Percentiles rank a stretch among this genome's conserved stretches.
Conservation (phyloP, 2,113 vertebrate species). For the Zosterops pallidus region DNA sequence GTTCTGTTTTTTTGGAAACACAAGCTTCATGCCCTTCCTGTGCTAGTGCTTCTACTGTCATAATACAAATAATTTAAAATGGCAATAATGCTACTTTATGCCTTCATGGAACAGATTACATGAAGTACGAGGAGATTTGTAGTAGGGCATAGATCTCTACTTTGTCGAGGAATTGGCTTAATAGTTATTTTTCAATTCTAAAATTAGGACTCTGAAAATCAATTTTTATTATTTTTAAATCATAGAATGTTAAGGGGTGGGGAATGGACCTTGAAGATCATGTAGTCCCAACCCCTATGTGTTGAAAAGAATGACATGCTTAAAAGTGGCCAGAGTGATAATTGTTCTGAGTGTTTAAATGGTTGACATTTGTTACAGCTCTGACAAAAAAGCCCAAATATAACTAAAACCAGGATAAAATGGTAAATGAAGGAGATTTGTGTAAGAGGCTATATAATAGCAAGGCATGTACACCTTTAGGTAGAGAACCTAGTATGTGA, state of each 20-base stretch:
- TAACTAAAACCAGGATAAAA: background rate
- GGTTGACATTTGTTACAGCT: background rate
- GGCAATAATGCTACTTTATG: background rate
- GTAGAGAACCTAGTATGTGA: background rate
- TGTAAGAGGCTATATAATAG: background rate
- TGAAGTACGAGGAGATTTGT: background rate
- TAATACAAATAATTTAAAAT: background rate
- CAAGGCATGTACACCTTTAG: background rate
- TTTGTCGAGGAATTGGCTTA: background rate
- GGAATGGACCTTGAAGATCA: background rate
- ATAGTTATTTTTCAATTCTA: background rate
- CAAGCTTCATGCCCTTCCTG: background rate
- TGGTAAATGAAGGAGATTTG: background rate
- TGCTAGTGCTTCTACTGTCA: background rate
- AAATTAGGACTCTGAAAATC: background rate
- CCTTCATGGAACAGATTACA: background rate
- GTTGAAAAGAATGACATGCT: background rate
- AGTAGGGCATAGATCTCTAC: background rate
- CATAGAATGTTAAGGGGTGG: background rate
- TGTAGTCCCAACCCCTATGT: background rate
- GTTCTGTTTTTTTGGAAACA: background rate
- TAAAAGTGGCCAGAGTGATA: background rate
- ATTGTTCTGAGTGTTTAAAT: background rate
- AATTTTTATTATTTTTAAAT: background rate
- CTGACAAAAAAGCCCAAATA: background rate